Evolutionary conservation across 2,113 vertebrate species (phyloP).

Genomic region (Dasypus novemcinctus): DNA sequence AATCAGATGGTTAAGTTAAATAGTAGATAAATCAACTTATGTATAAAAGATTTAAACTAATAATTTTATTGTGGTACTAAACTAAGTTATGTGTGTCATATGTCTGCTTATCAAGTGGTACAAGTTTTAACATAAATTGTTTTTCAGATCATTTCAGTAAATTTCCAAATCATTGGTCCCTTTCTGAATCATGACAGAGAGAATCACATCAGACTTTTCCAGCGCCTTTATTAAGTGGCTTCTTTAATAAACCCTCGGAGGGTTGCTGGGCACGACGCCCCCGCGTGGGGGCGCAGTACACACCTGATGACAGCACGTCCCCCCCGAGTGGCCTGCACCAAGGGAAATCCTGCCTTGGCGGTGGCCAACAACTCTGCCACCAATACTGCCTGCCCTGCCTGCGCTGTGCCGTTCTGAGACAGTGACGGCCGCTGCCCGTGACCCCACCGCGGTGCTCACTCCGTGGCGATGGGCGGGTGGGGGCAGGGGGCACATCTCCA

Average conservation of each 20-base stretch:
- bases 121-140: not conserved
- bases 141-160: not conserved
- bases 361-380: fast-evolving
- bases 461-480: fast-evolving
- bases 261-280: not conserved
- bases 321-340: not conserved
- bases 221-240: fast-evolving
- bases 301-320: not conserved
- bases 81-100: not conserved
- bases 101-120: not conserved
- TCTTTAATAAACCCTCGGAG: too few species aligned
- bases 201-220: not conserved
- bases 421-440: not conserved
- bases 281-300: not conserved
- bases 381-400: too few species aligned
- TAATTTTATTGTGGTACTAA: not conserved
- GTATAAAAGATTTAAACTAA: not conserved
- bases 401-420: not conserved
- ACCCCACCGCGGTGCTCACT: not conserved
- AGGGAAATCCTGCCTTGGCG: not conserved
- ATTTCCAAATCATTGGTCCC: not conserved
- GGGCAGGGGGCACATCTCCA: not conserved
- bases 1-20: not conserved
- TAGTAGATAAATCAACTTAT: not conserved
- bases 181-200: not conserved